Evolutionary conservation across 2,113 vertebrate species (phyloP).

Genomic region (Lycaon pictus): DNA sequence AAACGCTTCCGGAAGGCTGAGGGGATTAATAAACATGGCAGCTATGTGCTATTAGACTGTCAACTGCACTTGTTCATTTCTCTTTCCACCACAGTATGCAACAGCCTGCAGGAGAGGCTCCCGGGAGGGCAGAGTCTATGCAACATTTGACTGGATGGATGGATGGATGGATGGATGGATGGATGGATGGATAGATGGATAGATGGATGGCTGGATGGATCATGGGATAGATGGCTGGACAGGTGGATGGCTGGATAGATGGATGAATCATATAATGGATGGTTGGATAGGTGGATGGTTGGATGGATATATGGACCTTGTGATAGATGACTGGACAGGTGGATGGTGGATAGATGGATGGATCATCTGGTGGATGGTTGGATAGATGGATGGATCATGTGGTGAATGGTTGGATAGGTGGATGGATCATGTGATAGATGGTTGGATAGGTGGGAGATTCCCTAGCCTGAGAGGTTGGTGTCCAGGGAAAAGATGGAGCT

Average conservation of each 20-base stretch:
- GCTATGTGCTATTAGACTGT: not conserved
- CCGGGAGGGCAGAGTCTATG: not conserved
- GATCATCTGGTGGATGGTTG: not conserved
- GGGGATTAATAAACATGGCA: not conserved
- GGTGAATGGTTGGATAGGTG: not conserved
- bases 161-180: not conserved
- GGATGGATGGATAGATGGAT: too few species aligned
- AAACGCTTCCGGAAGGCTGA: conserved; percentile 14
- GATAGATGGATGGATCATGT: not conserved
- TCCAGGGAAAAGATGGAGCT: not conserved
- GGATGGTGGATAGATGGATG: not conserved
- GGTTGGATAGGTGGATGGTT: not conserved
- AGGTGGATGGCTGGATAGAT: not conserved
- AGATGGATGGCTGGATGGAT: not conserved
- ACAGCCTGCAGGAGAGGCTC: not conserved
- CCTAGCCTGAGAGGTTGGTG: not conserved
- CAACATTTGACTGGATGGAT: not conserved
- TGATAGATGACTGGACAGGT: too few species aligned
- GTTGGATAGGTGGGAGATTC: not conserved
- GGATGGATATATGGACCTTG: not conserved
- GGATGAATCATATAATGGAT: not conserved
- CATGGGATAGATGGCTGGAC: too few species aligned
- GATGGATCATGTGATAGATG: not conserved
- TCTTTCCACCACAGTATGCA: not conserved
- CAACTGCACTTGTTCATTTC: not conserved